A percentile compares a stretch with the other conserved stretches of the same genome.
phyloP scores from a whole-genome alignment of 2,888 invertebrate genomes.

The Trachelus iudaicus region DNA sequence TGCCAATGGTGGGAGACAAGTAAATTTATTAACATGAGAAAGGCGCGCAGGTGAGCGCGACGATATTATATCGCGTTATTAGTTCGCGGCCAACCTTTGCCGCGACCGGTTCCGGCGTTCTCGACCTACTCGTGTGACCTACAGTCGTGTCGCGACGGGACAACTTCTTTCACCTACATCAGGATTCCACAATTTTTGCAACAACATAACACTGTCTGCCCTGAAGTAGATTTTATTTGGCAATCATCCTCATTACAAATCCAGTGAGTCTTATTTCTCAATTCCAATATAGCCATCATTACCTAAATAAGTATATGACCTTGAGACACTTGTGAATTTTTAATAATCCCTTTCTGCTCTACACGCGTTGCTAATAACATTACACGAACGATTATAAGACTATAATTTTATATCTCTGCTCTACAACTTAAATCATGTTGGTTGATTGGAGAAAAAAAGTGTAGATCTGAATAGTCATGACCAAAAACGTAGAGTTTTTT shows the following conservation, averaged over 20 bases:
- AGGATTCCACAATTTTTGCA: neutral
- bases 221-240: neutral
- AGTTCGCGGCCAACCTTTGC: conserved; percentile 44
- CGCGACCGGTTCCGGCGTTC: conserved; percentile 37
- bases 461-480: neutral
- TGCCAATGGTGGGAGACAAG: conserved; percentile 35
- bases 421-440: neutral
- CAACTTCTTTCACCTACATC: neutral
- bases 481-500: too few species aligned
- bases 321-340: neutral
- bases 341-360: neutral
- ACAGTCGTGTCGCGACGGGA: neutral
- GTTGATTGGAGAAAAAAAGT: neutral
- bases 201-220: neutral
- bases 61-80: conserved; percentile 43
- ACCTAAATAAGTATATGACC: neutral
- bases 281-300: neutral
- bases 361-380: neutral
- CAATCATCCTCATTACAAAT: neutral
- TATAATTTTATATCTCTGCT: neutral
- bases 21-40: conserved; percentile 36
- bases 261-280: neutral
- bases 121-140: conserved; percentile 23
- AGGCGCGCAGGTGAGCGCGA: conserved; percentile 39
- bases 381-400: neutral